Base-by-base conservation (phyloP, 2,888 invertebrate genomes). In the Flexamia atlantica region DNA sequence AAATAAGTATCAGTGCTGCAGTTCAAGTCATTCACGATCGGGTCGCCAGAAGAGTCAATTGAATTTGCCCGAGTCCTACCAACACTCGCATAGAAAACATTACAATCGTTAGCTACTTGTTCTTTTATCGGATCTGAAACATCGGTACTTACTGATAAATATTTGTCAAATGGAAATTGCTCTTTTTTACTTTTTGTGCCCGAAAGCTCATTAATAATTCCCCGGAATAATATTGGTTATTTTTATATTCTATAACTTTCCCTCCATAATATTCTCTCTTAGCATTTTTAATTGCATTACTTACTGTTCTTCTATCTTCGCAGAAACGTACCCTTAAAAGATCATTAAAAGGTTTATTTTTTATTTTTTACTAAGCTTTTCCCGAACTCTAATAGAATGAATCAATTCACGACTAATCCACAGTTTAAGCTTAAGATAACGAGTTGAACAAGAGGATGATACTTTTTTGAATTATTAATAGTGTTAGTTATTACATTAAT, bases 201-300 rank as follows among this genome's bases (percentile, higher is more conserved):
- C 17, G 46, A 46, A 46, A 46, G 46, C 46, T 46, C 46, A 17
- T 46, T 46, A 46, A 46, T 46, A 46, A 46, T 46, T 46, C 46
- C 12, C 46, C 46, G 17, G n/a, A 46, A 46, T 12, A 46, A 46
- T 46, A 12, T 46, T 12, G 46, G 12, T 46, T 46, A 46, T 17
- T 46, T 46, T 46, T 12, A 46, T 46, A 46, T 12, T 46, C 7
- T 46, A 4, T 17, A 9, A 46, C 12, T 46, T 46, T 46, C 4
- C 7, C 46, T 46, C 46, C 17, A 17, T 46, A 46, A 46, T 46
- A 46, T 9, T 46, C 46, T 17, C 46, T 12, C 12, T 46, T 46
- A 46, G 46, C 46, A 12, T 46, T 46, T 46, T 46, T 46, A 9
- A 46, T 46, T 17, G 46, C 12, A 46, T 17, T 46, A 46, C 7